These are phyloP conservation scores for Keiferia lycopersicella DNA, from an alignment of 2,888 invertebrate genomes.

Conservation along the genomic window DNA sequence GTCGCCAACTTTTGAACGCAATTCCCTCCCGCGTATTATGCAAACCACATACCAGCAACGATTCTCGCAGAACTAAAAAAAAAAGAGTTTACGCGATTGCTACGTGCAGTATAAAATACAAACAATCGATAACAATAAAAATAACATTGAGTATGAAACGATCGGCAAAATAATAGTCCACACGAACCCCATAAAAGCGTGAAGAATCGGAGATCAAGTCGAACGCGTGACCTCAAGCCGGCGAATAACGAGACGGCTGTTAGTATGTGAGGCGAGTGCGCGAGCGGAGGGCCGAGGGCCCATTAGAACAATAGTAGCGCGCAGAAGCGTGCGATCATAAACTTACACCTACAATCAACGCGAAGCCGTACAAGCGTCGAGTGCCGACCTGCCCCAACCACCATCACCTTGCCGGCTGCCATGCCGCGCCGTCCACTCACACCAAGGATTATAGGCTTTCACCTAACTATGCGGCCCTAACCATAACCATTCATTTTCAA, in stretches of 20 bases:
- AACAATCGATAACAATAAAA: constrained; percentile 43
- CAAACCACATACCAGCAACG: constrained; percentile 18
- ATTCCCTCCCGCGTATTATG: constrained; percentile 27
- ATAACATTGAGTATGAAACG: constrained; percentile 42
- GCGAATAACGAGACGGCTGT: constrained; percentile 60
- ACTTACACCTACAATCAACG: constrained; percentile 66
- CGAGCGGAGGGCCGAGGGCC: constrained; percentile 47
- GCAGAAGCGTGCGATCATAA: constrained; percentile 74
- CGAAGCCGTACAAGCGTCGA: constrained; percentile 60
- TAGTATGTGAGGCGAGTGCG: constrained; percentile 51
- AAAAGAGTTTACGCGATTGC: constrained; percentile 25
- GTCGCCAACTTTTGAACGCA: constrained; percentile 37
- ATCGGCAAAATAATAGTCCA: constrained; percentile 49
- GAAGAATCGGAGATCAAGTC: constrained; percentile 66
- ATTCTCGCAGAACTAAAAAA: not conserved
- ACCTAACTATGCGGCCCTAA: constrained; percentile 27
- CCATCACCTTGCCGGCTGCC: constrained; percentile 36
- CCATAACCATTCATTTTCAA: not conserved
- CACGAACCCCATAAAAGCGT: constrained; percentile 61
- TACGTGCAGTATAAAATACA: constrained; percentile 39
- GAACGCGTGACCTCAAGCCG: constrained; percentile 64
- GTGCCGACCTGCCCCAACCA: constrained; percentile 65
- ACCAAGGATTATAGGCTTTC: constrained; percentile 45
- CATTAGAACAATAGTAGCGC: constrained; percentile 75
- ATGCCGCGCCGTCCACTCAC: constrained; percentile 40